Evolutionary conservation across 2,797 vertebrate genomes (phyloP), one percentile per base, ranked within the genome.

Genomic region (Clarias platycephalus): DNA sequence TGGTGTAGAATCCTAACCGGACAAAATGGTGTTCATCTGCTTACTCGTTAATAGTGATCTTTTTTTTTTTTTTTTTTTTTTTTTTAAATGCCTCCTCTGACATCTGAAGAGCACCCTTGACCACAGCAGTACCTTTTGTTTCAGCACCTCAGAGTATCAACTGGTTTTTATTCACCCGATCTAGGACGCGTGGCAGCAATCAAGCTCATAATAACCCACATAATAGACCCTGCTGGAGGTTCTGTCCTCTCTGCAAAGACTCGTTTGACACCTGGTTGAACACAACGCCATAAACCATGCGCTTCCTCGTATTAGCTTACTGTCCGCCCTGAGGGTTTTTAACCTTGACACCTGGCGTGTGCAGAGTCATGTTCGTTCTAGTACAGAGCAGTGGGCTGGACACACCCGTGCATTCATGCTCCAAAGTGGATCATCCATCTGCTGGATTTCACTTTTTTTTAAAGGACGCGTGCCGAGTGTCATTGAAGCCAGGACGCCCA

Each of bases 181-280:
- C 92, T 85, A 83, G 89, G 93, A 94, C 94, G 91, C 91, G 95
- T 95, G 95, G 94, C 94, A 90, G 91, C 92, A 88, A 95, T 95
- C 92, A 94, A 62, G 88, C 81, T 89, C 89, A 95, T 93, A 96
- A 94, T 92, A 83, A 91, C 81, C 24, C 37, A 84, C 62, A 93
- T 90, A 93, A 93, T 85, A 86, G 70, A 85, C 87, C 83, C 90
- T 83, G 71, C 26, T 84, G 84, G 89, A 86, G 85, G 89, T 88
- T 68, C 87, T 90, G n/a, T 86, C 82, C 90, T 75, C 83, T 87
- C 88, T 87, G 90, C 88, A 62, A 20, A 74, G 81, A 89, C 92
- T 85, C 89, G 88, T 94, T 91, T 92, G 93, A 93, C 92, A 93
- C 92, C 93, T 89, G 71, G 92, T 91, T 93, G 87, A 88, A 85